Conservation (phyloP, 1,140 invertebrate genomes). For the Trichomalopsis sarcophagae region DNA sequence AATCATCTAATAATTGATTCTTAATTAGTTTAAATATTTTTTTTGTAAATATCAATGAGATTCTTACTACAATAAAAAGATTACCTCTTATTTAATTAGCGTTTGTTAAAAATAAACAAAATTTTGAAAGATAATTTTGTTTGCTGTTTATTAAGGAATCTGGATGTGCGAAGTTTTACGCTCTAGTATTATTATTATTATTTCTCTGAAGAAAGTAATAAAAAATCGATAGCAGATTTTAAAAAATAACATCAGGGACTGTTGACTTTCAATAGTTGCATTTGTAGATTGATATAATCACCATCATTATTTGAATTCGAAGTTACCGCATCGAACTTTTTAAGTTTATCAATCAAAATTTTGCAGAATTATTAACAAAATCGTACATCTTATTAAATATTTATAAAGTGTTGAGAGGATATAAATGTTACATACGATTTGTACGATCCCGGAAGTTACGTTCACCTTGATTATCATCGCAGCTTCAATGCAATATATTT, state of each 20-base stretch:
- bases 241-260: not conserved
- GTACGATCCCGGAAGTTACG: not conserved
- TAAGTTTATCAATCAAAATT: no score
- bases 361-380: no score
- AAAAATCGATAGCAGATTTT: not conserved
- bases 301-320: not conserved
- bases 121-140: not conserved
- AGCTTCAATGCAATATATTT: not conserved
- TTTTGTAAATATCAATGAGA: not conserved
- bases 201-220: not conserved
- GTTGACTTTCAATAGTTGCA: not conserved
- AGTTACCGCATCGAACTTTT: no score
- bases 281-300: not conserved
- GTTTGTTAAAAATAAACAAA: no score
- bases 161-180: not conserved
- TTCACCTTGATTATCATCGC: not conserved
- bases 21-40: not conserved
- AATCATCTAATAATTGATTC: slow-evolving; percentile 1
- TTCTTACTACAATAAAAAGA: not conserved
- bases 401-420: slow-evolving; percentile 18
- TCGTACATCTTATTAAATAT: not conserved
- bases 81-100: not conserved
- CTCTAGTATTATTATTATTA: not conserved
- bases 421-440: not conserved
- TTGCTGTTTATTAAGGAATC: not conserved